Percentiles rank a stretch among this genome's conserved stretches.
Conservation (phyloP, 1,140 invertebrate species). For the Lasaia peninsularis region DNA sequence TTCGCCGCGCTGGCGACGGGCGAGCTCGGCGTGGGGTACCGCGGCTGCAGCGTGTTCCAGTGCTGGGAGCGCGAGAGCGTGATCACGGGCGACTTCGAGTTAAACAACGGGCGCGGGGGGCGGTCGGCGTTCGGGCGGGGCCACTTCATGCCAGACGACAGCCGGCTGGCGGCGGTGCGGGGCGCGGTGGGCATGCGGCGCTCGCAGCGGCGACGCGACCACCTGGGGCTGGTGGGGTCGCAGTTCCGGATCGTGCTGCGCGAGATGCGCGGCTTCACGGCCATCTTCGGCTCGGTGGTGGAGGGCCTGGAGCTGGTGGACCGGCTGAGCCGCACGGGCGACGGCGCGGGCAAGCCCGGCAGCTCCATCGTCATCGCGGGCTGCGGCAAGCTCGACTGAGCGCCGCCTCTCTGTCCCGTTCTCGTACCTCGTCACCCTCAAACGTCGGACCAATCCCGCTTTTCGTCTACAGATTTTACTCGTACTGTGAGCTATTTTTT, state of each 20-base stretch:
- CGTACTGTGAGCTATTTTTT: constrained; percentile 34
- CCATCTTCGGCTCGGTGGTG: constrained; percentile 89
- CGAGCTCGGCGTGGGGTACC: constrained; percentile 87
- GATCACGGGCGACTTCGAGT: constrained; percentile 88
- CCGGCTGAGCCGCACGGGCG: constrained; percentile 86
- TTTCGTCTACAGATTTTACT: constrained; percentile 28
- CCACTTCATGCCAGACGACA: constrained; percentile 90
- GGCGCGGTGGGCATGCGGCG: constrained; percentile 90
- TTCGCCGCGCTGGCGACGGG: constrained; percentile 89
- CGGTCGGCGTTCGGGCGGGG: constrained; percentile 86
- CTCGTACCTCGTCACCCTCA: constrained; percentile 26
- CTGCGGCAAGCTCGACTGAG: constrained; percentile 82
- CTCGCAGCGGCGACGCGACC: constrained; percentile 88
- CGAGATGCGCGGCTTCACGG: constrained; percentile 89
- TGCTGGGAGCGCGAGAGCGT: constrained; percentile 90
- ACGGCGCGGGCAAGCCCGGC: constrained; percentile 86
- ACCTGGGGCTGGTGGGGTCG: constrained; percentile 88
- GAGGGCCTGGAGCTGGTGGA: constrained; percentile 89
- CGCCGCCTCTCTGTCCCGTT: constrained; percentile 18
- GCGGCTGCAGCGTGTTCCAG: constrained; percentile 88
- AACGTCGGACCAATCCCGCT: constrained; percentile 32
- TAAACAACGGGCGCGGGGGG: constrained; percentile 89
- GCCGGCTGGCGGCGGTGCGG: constrained; percentile 84
- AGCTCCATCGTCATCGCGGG: constrained; percentile 85
- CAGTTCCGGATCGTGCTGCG: constrained; percentile 90